Percentiles rank a stretch among this genome's conserved stretches.
phyloP scores from a whole-genome alignment of 2,797 vertebrate species.

The Melopsittacus undulatus region DNA sequence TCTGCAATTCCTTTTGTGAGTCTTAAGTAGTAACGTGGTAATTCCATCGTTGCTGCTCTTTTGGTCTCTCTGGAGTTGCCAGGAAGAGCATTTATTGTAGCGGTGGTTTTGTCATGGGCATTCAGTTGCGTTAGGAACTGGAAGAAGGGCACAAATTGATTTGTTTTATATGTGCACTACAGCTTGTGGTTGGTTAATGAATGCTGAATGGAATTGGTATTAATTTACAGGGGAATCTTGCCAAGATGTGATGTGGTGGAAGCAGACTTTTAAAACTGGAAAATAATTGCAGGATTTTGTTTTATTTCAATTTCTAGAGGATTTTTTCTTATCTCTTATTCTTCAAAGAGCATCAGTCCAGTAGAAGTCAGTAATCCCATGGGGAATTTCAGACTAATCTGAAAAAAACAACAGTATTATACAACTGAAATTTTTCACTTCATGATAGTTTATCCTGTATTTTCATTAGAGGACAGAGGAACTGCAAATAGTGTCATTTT shows the following conservation, averaged over 20 bases:
- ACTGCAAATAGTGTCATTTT: neutral
- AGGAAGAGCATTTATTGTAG: neutral
- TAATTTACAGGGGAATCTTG: neutral
- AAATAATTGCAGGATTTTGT: neutral
- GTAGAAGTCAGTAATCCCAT: neutral
- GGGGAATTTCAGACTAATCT: neutral
- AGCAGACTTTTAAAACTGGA: neutral
- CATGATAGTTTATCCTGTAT: neutral
- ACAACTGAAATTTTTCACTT: neutral
- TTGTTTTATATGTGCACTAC: neutral
- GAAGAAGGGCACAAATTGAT: neutral
- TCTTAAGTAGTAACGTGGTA: neutral
- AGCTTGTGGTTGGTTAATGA: neutral
- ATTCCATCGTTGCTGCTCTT: neutral
- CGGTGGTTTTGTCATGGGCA: neutral
- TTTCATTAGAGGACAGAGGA: neutral
- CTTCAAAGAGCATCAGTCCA: neutral
- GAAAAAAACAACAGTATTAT: neutral
- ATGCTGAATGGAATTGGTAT: neutral
- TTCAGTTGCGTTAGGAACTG: neutral
- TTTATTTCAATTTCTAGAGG: neutral
- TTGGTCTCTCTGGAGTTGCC: neutral
- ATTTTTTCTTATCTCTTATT: neutral
- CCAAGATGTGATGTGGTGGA: neutral
- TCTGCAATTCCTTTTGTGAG: neutral